Percentiles rank a stretch among this genome's conserved stretches.
phyloP scores from a whole-genome alignment of 2,113 vertebrate species.

The Poecilia latipinna region DNA sequence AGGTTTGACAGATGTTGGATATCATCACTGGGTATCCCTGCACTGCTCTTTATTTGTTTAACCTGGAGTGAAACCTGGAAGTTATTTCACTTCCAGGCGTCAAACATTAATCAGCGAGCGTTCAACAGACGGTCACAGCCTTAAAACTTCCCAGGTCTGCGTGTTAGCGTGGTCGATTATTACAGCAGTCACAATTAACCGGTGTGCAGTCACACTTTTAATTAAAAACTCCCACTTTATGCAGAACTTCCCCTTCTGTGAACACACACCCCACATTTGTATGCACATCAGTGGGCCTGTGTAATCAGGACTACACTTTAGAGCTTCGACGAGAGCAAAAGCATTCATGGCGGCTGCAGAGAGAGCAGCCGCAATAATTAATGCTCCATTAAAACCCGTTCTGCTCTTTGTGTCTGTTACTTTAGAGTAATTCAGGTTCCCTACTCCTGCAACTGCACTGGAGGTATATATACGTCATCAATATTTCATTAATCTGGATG shows the following conservation, averaged over 20 bases:
- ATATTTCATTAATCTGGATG: neutral
- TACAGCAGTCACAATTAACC: slow-evolving; percentile 53
- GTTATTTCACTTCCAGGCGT: slow-evolving; percentile 2
- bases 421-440: neutral
- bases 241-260: slow-evolving; percentile 23
- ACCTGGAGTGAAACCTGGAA: neutral
- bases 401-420: neutral
- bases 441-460: neutral
- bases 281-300: slow-evolving; percentile 34
- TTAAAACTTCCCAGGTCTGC: slow-evolving; percentile 29
- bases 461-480: neutral
- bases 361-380: neutral
- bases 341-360: neutral
- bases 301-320: slow-evolving; percentile 41
- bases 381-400: neutral
- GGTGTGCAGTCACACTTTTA: slow-evolving; percentile 45
- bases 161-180: neutral
- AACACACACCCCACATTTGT: slow-evolving; percentile 11
- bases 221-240: slow-evolving; percentile 55
- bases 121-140: slow-evolving; percentile 35
- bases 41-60: neutral
- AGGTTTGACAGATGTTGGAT: neutral
- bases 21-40: slow-evolving; percentile 1
- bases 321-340: slow-evolving; percentile 1
- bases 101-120: neutral